phyloP scores from a whole-genome alignment of 2,888 invertebrate species.

The Mycalesis mineus region DNA sequence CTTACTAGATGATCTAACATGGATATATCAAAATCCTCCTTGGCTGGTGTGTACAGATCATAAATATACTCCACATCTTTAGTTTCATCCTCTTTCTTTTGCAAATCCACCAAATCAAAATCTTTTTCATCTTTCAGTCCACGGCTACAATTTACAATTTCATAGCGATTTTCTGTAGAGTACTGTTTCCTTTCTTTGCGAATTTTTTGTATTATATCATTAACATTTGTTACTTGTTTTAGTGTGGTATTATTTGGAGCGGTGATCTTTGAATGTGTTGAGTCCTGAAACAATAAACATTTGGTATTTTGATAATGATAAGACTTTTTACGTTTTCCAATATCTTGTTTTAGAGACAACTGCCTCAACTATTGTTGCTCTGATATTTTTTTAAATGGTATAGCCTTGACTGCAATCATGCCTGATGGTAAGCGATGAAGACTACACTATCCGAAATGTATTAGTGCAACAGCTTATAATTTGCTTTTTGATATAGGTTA shows the following conservation, averaged over 20 bases:
- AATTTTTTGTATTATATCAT: slow-evolving; percentile 61
- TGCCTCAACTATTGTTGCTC: no score
- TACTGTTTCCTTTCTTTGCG: slow-evolving; percentile 58
- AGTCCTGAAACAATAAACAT: slow-evolving; percentile 48
- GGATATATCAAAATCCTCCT: slow-evolving; percentile 60
- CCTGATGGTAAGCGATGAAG: no score
- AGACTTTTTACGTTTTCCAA: no score
- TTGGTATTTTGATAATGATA: no score
- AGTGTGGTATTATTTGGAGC: slow-evolving; percentile 54
- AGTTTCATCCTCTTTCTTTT: slow-evolving; percentile 42
- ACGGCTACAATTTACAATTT: slow-evolving; percentile 62
- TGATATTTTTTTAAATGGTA: no score
- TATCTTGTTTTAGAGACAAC: no score
- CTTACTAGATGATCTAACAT: slow-evolving; percentile 66
- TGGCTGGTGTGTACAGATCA: slow-evolving; percentile 63
- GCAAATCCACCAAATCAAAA: slow-evolving; percentile 59
- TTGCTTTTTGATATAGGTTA: no score
- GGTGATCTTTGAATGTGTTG: slow-evolving; percentile 48
- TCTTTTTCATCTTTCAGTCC: slow-evolving; percentile 49
- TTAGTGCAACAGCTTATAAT: no score
- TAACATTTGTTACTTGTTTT: slow-evolving; percentile 48
- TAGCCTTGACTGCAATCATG: no score
- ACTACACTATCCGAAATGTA: no score
- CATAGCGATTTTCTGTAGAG: slow-evolving; percentile 55
- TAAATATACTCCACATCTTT: slow-evolving; percentile 57